Evolutionary conservation across 2,888 invertebrate genomes (phyloP).

Genomic region (Drosophila conformis): DNA sequence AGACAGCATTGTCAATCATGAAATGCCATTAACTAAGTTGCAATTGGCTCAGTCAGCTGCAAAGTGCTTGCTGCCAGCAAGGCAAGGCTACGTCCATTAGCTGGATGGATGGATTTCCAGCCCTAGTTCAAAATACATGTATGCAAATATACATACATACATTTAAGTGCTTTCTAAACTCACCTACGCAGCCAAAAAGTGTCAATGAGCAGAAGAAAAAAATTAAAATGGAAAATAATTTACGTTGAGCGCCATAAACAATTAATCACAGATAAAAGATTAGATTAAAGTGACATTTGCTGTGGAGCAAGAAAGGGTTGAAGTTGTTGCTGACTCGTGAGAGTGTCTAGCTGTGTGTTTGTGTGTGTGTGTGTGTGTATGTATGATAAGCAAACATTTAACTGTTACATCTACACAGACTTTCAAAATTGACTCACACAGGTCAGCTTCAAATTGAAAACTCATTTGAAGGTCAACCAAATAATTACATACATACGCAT

Average conservation of each 20-base stretch:
- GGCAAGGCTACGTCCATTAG: constrained; percentile 40
- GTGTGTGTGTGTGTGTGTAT: constrained; percentile 9
- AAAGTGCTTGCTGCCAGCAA: constrained; percentile 28
- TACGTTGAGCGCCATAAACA: constrained; percentile 36
- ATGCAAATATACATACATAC: constrained; percentile 2
- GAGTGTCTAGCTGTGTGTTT: not conserved
- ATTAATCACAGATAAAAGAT: constrained; percentile 56
- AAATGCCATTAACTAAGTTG: constrained; percentile 52
- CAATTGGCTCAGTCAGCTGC: constrained; percentile 34
- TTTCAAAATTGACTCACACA: not conserved
- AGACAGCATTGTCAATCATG: constrained; percentile 46
- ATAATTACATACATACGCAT: not conserved
- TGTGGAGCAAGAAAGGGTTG: not conserved
- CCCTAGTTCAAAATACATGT: not conserved
- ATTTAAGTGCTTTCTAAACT: constrained; percentile 1
- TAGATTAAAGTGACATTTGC: constrained; percentile 45
- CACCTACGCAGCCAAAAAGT: constrained; percentile 8
- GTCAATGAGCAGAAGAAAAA: constrained; percentile 3
- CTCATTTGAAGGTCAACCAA: constrained; percentile 4
- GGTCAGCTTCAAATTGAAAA: constrained; percentile 1
- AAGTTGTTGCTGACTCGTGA: not conserved
- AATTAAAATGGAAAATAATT: constrained; percentile 6
- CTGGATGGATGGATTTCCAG: constrained; percentile 1
- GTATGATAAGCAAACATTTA: constrained; percentile 18
- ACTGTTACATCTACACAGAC: not conserved